These are phyloP conservation scores for Theristicus caerulescens DNA, from an alignment of 2,113 vertebrate genomes.

Conservation along the genomic window DNA sequence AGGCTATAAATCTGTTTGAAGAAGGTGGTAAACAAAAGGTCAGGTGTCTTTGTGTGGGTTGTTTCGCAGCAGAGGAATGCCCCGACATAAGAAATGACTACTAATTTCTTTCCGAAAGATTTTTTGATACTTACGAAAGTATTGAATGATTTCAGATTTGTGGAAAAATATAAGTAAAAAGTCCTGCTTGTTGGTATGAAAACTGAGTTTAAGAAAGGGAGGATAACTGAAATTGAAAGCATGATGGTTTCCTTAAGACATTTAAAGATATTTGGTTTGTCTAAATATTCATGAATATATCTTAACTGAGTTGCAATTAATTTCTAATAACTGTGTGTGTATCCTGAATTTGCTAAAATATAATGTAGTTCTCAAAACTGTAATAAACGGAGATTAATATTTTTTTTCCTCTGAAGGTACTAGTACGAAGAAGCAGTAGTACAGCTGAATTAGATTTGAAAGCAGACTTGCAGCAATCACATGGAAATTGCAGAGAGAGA, in stretches of 20 bases:
- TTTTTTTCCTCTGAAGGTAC: slow-evolving; percentile 73
- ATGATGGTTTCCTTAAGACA: background rate
- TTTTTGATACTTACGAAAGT: background rate
- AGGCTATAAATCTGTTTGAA: background rate
- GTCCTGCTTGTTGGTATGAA: background rate
- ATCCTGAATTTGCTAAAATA: background rate
- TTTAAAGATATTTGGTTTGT: background rate
- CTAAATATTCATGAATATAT: background rate
- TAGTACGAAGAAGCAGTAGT: slow-evolving; percentile 82
- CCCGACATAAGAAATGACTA: background rate
- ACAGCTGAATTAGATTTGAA: slow-evolving; percentile 83
- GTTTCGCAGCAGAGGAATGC: background rate
- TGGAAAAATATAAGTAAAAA: background rate
- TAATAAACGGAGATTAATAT: background rate
- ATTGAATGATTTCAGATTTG: background rate
- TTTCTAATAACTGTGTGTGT: background rate
- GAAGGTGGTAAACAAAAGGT: background rate
- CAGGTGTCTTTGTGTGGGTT: background rate
- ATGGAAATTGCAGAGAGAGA: slow-evolving; percentile 71
- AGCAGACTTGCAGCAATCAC: slow-evolving; percentile 69
- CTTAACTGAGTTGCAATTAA: background rate
- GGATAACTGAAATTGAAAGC: background rate
- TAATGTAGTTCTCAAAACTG: background rate
- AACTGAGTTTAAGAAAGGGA: background rate
- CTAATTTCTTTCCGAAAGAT: background rate